These are phyloP conservation scores for Amphiprion clarkii DNA, from an alignment of 2,797 vertebrate species.

Conservation along the genomic window DNA sequence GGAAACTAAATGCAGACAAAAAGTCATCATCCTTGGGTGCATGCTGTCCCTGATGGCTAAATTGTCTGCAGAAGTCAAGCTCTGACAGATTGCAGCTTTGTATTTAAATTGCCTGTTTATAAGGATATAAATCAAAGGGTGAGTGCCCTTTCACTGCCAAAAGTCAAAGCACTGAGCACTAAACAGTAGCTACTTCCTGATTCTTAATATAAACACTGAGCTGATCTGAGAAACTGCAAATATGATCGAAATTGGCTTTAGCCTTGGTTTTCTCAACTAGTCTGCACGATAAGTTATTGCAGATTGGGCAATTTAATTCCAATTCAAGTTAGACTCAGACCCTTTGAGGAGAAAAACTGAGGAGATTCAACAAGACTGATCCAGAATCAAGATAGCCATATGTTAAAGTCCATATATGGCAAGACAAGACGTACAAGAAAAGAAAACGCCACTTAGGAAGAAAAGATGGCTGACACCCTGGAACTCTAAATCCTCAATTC, in stretches of 20 bases:
- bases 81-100: background rate
- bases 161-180: constrained; percentile 1
- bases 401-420: constrained; percentile 29
- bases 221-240: background rate
- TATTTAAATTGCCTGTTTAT: no score
- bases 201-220: constrained; percentile 38
- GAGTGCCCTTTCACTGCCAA: constrained; percentile 2
- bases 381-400: constrained; percentile 19
- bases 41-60: constrained; percentile 25
- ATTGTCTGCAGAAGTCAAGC: constrained; percentile 15
- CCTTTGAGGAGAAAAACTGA: background rate
- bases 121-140: constrained; percentile 4
- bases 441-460: constrained; percentile 14
- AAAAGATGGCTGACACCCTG: constrained; percentile 12
- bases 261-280: background rate
- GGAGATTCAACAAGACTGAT: constrained; percentile 1
- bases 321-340: background rate
- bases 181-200: constrained; percentile 38
- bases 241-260: constrained; percentile 12
- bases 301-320: background rate
- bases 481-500: constrained; percentile 7
- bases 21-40: constrained; percentile 15
- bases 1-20: constrained; percentile 28
- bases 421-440: constrained; percentile 12
- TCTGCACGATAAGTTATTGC: background rate